Conservation (phyloP, 2,888 invertebrate genomes). For the Zygothrica quintamaculata region DNA sequence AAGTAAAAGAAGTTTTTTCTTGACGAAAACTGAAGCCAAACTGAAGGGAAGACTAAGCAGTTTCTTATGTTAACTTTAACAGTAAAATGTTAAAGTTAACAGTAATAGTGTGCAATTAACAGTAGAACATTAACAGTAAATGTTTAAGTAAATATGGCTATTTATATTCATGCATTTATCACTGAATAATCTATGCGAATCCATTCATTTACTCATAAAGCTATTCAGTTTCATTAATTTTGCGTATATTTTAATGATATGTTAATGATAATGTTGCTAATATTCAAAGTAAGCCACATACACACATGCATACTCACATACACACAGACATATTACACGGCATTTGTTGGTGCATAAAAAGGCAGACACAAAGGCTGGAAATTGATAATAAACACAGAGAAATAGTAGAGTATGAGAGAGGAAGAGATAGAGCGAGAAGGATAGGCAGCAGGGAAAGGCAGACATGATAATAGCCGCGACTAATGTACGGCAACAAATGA, state of each 20-base stretch:
- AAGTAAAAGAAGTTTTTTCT: too few species aligned
- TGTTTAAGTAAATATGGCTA: too few species aligned
- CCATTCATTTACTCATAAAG: background rate
- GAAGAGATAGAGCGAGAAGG: background rate
- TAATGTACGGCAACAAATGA: constrained; percentile 74
- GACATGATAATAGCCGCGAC: constrained; percentile 75
- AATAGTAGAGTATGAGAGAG: background rate
- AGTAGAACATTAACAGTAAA: too few species aligned
- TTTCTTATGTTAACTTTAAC: too few species aligned
- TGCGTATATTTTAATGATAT: constrained; percentile 65
- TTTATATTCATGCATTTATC: too few species aligned
- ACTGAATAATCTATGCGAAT: too few species aligned
- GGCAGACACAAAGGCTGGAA: constrained; percentile 46
- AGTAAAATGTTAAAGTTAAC: too few species aligned
- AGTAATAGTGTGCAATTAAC: too few species aligned
- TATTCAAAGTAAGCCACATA: constrained; percentile 43
- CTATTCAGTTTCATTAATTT: constrained; percentile 32
- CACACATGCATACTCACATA: constrained; percentile 14
- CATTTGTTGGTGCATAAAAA: constrained; percentile 40
- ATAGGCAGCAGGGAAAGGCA: constrained; percentile 21
- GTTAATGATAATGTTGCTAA: constrained; percentile 78
- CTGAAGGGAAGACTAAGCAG: background rate
- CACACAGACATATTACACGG: constrained; percentile 35
- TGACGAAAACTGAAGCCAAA: background rate
- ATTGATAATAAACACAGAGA: constrained; percentile 52